A percentile compares a stretch with the other conserved stretches of the same genome.
Evolutionary conservation across 2,888 invertebrate genomes (phyloP).

Genomic region (Mesoligia furuncula): DNA sequence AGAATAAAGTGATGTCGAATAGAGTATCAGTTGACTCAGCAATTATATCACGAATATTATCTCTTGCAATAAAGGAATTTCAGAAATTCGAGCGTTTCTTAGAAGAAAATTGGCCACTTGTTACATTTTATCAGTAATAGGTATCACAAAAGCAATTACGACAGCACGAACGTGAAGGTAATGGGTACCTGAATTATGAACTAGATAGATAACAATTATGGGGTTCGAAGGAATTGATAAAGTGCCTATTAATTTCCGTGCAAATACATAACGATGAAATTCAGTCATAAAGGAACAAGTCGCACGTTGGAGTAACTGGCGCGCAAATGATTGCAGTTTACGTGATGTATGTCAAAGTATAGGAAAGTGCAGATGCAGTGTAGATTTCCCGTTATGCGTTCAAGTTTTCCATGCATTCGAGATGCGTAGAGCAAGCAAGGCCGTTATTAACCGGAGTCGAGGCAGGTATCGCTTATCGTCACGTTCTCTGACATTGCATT

Average conservation of each 20-base stretch:
- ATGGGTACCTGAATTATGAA: conserved; percentile 64
- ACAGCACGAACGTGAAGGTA: conserved; percentile 60
- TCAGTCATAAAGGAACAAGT: conserved; percentile 16
- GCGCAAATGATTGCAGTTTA: conserved; percentile 65
- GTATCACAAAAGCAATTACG: conserved; percentile 67
- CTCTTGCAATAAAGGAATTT: conserved; percentile 26
- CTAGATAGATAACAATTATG: conserved; percentile 58
- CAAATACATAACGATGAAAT: conserved; percentile 23
- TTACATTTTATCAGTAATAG: conserved; percentile 63
- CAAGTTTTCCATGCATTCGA: conserved; percentile 82
- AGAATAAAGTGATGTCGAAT: background rate
- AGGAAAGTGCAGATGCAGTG: conserved; percentile 71
- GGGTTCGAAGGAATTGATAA: conserved; percentile 55
- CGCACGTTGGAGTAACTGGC: conserved; percentile 62
- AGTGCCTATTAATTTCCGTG: conserved; percentile 51
- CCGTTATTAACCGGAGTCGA: conserved; percentile 82
- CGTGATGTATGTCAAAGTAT: conserved; percentile 73
- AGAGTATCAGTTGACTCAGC: conserved; percentile 1
- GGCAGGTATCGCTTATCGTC: conserved; percentile 79
- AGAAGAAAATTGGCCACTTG: conserved; percentile 62
- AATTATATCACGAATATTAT: conserved; percentile 39
- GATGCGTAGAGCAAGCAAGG: conserved; percentile 69
- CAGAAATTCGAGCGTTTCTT: conserved; percentile 36
- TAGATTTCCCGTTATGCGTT: conserved; percentile 79
- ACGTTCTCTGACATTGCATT: conserved; percentile 72